Base-by-base conservation (phyloP, 2,113 vertebrate species). In the Platichthys stellatus region DNA sequence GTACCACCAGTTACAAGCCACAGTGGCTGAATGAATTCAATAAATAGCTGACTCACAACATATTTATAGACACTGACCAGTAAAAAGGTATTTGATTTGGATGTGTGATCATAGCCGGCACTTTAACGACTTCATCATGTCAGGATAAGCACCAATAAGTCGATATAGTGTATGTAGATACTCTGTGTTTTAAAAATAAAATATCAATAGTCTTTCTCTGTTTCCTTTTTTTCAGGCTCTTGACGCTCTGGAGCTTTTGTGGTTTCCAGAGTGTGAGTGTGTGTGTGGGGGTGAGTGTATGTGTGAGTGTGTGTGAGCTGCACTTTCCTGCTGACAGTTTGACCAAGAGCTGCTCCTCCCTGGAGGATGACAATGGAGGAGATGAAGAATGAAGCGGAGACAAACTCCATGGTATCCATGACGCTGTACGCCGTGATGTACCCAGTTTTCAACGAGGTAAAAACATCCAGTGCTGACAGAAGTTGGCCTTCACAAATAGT, bases 361-460 rank as follows among this genome's bases (percentile, higher is more conserved):
- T 97, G 97, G 97, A 99, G 97, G 97, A 98, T 99, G 97, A 99
- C 97, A 98, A 99, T 99, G 98, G 97, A 99, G 97, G 98, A 99
- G 97, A 98, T 99, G 96, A 99, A 97, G 97, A 99, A 98, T 98
- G 98, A 99, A 99, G 96, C 97, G 94, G 98, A 99, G 95, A 98
- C 97, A 94, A 98, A 96, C 96, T 98, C 97, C 90, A 97, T 99
- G 97, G 98, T 99, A 95, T 99, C 97, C 94, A 99, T 99, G 98
- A 98, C 98, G 64, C 95, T 99, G 78, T 99, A 99, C 80, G 96
- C 98, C 60, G 97, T 99, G 61, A 99, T 99, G 98, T 99, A 98
- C 90, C 98, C 98, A 65, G 98, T 99, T 68, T 99, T 99, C 91
- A 98, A 97, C 47, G 98, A 99, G 96, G 97, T 92, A 90, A 90